A percentile compares a stretch with the other conserved stretches of the same genome.
Conservation (phyloP, 2,888 invertebrate species). For the Sarcophaga rosellei region DNA sequence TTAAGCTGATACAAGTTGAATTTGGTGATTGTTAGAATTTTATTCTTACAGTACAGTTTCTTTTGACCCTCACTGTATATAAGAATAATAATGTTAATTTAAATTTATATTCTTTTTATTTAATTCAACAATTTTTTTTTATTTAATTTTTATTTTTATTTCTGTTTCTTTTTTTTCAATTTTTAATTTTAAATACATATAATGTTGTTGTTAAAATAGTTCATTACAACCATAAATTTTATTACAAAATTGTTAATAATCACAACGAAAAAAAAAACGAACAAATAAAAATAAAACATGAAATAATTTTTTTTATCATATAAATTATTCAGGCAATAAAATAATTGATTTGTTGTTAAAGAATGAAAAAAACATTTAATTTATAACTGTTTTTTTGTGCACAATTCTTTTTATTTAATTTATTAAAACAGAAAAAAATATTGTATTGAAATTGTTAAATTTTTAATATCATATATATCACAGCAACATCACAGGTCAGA, state of each 20-base stretch:
- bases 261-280: neutral
- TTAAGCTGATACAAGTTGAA: too few relatives aligned
- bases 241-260: slow-evolving; percentile 27
- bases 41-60: too few relatives aligned
- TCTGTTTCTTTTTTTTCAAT: neutral
- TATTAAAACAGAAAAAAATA: too few relatives aligned
- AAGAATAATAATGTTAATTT: neutral
- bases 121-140: neutral
- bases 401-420: too few relatives aligned
- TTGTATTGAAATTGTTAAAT: too few relatives aligned
- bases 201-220: slow-evolving; percentile 12
- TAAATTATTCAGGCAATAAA: slow-evolving; percentile 15
- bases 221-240: slow-evolving; percentile 54
- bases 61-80: too few relatives aligned
- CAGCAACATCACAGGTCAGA: too few relatives aligned
- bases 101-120: neutral
- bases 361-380: neutral
- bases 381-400: too few relatives aligned
- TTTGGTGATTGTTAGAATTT: too few relatives aligned
- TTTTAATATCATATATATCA: too few relatives aligned
- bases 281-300: neutral
- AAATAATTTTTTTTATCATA: neutral
- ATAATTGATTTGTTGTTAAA: slow-evolving; percentile 31
- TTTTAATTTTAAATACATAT: slow-evolving; percentile 27
- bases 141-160: neutral